Conservation (phyloP, 2,113 vertebrate genomes). For the Noctilio leporinus region DNA sequence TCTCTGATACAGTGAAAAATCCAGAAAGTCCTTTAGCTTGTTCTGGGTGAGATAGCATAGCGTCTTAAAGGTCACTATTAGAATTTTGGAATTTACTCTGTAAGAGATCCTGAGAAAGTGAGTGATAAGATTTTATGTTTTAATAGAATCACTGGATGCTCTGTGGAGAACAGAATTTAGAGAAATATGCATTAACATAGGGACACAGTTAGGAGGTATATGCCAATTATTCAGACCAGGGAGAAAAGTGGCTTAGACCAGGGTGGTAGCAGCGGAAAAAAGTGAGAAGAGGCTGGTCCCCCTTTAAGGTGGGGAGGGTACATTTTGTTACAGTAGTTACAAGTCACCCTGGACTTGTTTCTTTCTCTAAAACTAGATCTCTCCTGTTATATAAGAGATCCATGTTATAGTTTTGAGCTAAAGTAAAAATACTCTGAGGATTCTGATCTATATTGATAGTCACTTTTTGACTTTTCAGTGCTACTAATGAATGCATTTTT, state of each 20-base stretch:
- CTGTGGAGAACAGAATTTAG: neutral
- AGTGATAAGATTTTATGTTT: neutral
- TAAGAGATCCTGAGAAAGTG: neutral
- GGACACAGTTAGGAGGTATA: too few species aligned
- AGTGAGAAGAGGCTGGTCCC: neutral
- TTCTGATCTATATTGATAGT: neutral
- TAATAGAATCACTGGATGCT: neutral
- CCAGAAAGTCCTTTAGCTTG: neutral
- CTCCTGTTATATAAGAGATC: neutral
- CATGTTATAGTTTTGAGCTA: neutral
- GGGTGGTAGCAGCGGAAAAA: neutral
- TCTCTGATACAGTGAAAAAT: neutral
- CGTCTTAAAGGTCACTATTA: neutral
- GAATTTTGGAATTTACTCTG: neutral
- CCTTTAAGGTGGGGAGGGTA: rapidly evolving
- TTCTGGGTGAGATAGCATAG: neutral
- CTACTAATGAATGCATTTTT: neutral
- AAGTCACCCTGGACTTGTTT: neutral
- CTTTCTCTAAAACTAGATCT: neutral
- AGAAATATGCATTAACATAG: neutral
- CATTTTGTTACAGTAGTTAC: neutral
- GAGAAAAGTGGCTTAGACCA: neutral
- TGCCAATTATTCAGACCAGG: neutral
- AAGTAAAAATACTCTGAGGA: neutral
- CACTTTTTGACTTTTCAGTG: neutral